These are phyloP conservation scores for Arctopsyche grandis DNA, from an alignment of 1,140 invertebrate species.

Conservation along the genomic window DNA sequence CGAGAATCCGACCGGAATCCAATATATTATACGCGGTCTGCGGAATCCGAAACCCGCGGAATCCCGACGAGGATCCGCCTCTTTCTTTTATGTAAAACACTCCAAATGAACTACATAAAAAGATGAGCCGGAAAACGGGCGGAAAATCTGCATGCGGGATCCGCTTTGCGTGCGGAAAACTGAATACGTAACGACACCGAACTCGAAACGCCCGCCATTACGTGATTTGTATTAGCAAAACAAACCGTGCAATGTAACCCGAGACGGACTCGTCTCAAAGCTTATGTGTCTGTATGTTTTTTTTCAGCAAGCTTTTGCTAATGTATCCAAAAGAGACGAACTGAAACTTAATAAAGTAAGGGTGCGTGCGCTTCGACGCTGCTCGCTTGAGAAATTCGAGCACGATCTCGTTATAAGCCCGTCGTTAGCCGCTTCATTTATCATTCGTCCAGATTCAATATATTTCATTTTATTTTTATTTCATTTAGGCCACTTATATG, in stretches of 20 bases:
- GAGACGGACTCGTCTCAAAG: not conserved
- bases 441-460: slow-evolving; percentile 29
- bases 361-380: not conserved
- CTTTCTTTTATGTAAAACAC: slow-evolving; percentile 19
- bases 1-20: too few species aligned
- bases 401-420: slow-evolving; percentile 26
- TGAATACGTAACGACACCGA: slow-evolving; percentile 18
- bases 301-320: not conserved
- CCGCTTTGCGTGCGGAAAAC: slow-evolving; percentile 18
- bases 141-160: not conserved
- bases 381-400: slow-evolving; percentile 16
- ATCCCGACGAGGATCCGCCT: not conserved
- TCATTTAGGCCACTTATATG: too few species aligned
- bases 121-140: not conserved
- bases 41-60: not conserved
- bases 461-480: too few species aligned
- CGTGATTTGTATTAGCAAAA: slow-evolving; percentile 29
- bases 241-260: not conserved
- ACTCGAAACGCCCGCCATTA: not conserved
- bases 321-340: slow-evolving; percentile 28
- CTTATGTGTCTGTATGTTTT: not conserved
- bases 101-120: slow-evolving; percentile 23
- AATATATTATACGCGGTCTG: not conserved
- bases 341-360: slow-evolving; percentile 30
- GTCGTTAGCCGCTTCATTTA: slow-evolving; percentile 32